Evolutionary conservation across 2,113 vertebrate genomes (phyloP).

Genomic region (Scomber colias): DNA sequence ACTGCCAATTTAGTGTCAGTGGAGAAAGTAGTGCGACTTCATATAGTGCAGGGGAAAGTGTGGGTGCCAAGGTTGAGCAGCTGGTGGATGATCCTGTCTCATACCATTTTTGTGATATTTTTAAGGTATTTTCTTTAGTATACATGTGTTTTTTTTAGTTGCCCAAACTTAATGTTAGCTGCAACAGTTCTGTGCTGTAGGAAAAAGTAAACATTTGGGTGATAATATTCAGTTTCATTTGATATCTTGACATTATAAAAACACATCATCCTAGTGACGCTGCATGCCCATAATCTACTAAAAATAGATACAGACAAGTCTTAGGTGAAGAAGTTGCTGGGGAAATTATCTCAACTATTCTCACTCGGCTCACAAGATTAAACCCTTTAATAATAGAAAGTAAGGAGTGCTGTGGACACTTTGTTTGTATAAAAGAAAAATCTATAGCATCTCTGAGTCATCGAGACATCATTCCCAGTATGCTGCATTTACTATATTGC

Average conservation of each 20-base stretch:
- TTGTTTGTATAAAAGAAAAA: slow-evolving; percentile 2
- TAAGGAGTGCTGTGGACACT: background rate
- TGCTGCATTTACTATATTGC: slow-evolving; percentile 2
- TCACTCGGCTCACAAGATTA: background rate
- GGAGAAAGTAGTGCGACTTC: too few relatives aligned
- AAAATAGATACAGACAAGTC: background rate
- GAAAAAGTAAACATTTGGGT: background rate
- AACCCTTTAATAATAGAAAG: background rate
- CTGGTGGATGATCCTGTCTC: too few relatives aligned
- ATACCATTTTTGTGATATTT: too few relatives aligned
- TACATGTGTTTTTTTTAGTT: too few relatives aligned
- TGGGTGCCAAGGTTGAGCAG: too few relatives aligned
- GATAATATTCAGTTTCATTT: background rate
- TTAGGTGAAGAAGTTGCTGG: background rate
- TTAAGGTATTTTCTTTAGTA: too few relatives aligned
- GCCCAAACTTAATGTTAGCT: too few relatives aligned
- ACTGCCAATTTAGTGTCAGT: background rate
- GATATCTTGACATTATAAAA: too few relatives aligned
- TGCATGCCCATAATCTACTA: background rate
- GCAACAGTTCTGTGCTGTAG: too few relatives aligned
- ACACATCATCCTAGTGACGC: background rate
- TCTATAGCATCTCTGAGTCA: background rate
- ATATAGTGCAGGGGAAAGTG: too few relatives aligned
- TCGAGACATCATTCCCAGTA: background rate
- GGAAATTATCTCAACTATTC: background rate